Base-by-base conservation (phyloP, 1,140 invertebrate genomes). In the Protaetia brevitarsis region DNA sequence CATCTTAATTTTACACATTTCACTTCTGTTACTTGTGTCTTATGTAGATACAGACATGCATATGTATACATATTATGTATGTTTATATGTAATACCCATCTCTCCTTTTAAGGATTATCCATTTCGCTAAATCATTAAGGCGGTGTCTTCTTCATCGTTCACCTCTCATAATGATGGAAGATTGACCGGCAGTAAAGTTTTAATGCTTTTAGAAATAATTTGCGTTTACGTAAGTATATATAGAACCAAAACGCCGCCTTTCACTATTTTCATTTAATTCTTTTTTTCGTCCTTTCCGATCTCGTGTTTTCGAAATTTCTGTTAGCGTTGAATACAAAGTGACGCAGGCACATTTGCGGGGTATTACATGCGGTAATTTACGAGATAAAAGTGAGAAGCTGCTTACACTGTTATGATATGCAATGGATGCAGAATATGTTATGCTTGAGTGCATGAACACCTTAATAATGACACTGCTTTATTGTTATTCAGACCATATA, bases 131-230 rank as follows among this genome's bases (percentile, higher is more conserved):
- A 19, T 51, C 13, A 19, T 8, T 16, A 7, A 23, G 13, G 19
- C 41, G 19, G 1, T 19, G 19, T 51, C 41, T 51, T 51, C 41
- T 51, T 51, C 41, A 23, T 51, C n/a, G n/a, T n/a, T 51, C 26
- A 23, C 16, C 41, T 51, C 19, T 51, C 41, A 23, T 51, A 19
- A 51, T 51, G 21, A 23, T 19, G 11, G 41, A 23, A 16, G 41
- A 51, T 19, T 51, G 41, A 51, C 41, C 41, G 3, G 41, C 41
- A 51, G 26, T 51, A 51, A 51, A 21, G 19, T 23, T 45, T 51
- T 23, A 51, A 19, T 51, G 26, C 26, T 23, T 51, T 51, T 23
- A 51, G 19, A 23, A 51, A 51, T 51, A 7, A 51, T 23, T 51
- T 11, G 11, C 41, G 11, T 51, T 51, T 51, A 51, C 41, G 41